Evolutionary conservation across 2,888 invertebrate genomes (phyloP).

Genomic region (Andrena hattorfiana): DNA sequence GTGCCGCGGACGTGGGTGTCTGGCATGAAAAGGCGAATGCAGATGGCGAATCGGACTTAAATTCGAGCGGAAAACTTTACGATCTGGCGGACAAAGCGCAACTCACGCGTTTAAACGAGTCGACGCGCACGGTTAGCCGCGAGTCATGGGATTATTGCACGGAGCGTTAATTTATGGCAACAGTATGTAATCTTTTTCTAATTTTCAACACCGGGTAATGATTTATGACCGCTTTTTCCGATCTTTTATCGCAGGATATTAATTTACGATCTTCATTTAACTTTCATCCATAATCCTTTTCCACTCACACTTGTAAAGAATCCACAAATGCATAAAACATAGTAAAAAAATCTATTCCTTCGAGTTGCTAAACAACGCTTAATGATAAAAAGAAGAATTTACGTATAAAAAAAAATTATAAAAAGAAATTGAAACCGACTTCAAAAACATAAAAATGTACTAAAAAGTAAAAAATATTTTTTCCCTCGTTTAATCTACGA

Average conservation of each 20-base stretch:
- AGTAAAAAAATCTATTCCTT: not conserved
- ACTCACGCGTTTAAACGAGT: constrained; percentile 54
- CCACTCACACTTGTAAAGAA: not conserved
- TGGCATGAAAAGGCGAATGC: constrained; percentile 8
- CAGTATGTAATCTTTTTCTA: not conserved
- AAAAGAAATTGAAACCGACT: not conserved
- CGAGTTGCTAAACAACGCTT: too few relatives aligned
- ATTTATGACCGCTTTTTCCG: not conserved
- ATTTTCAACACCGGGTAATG: not conserved
- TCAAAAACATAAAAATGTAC: not conserved
- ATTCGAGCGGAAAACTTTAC: constrained; percentile 52
- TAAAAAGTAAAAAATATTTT: not conserved
- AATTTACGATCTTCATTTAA: not conserved
- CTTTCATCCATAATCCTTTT: not conserved
- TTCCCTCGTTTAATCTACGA: too few relatives aligned
- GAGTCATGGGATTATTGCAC: constrained; percentile 16
- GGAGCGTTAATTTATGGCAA: constrained; percentile 40
- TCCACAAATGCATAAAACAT: not conserved
- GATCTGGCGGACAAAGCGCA: constrained; percentile 45
- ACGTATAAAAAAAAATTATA: not conserved
- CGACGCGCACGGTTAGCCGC: constrained; percentile 20
- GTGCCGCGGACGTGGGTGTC: constrained; percentile 26
- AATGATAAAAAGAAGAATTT: not conserved
- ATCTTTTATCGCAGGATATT: not conserved
- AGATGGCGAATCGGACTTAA: constrained; percentile 28